These are phyloP conservation scores for Parelbella ahira DNA, from an alignment of 2,888 invertebrate genomes.

Conservation along the genomic window DNA sequence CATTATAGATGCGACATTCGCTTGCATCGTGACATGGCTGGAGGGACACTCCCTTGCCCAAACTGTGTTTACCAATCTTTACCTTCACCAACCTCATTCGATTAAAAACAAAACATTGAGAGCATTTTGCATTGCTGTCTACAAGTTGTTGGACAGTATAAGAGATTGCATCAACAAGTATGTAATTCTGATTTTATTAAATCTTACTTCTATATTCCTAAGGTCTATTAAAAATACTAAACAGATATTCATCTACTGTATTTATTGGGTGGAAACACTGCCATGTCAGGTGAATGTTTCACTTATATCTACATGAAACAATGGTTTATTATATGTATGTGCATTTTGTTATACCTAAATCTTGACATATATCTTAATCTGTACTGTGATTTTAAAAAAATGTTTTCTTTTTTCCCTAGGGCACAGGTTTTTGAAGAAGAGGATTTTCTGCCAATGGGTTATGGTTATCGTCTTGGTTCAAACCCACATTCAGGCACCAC, in stretches of 20 bases:
- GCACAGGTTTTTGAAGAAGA: slow-evolving; percentile 96
- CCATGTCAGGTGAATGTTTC: no score
- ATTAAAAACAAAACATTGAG: slow-evolving; percentile 91
- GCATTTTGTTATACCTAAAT: no score
- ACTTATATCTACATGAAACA: slow-evolving; percentile 7
- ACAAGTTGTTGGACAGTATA: slow-evolving; percentile 94
- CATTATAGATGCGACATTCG: slow-evolving; percentile 95
- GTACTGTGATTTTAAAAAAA: no score
- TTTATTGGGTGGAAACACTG: no score
- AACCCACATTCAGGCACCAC: slow-evolving; percentile 63
- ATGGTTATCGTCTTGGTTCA: slow-evolving; percentile 90
- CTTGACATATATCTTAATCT: no score
- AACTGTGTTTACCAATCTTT: slow-evolving; percentile 97
- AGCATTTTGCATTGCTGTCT: slow-evolving; percentile 91
- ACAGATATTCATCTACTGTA: no score
- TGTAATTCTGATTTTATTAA: background rate
- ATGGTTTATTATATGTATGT: no score
- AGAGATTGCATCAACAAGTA: slow-evolving; percentile 93
- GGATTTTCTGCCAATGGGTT: slow-evolving; percentile 96
- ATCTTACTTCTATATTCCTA: no score
- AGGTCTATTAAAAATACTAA: no score
- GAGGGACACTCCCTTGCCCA: slow-evolving; percentile 98
- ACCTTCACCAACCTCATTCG: slow-evolving; percentile 93
- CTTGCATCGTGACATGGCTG: slow-evolving; percentile 97
- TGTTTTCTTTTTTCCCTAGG: no score